Percentiles rank a stretch among this genome's conserved stretches.
These are phyloP conservation scores for Acinonyx jubatus DNA, from an alignment of 2,113 vertebrate species.

Conservation along the genomic window DNA sequence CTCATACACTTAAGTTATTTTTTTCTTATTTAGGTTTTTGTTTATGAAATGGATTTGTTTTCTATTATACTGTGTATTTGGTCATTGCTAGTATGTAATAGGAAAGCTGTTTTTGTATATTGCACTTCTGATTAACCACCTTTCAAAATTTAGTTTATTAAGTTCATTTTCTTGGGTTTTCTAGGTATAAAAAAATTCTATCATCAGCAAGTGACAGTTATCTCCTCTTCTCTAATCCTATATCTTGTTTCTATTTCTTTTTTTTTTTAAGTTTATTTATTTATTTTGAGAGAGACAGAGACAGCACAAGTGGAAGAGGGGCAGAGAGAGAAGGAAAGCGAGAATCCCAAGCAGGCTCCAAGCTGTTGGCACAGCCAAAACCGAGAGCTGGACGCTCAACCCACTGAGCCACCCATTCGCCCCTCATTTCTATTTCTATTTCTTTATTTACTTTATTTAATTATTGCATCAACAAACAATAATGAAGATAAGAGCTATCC, in stretches of 20 bases:
- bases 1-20: not conserved
- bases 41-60: slow-evolving; percentile 20
- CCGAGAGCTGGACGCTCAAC: too few relatives aligned
- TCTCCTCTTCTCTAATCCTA: not conserved
- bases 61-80: not conserved
- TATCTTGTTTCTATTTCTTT: not conserved
- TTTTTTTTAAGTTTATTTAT: not conserved
- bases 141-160: slow-evolving; percentile 9
- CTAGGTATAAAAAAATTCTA: not conserved
- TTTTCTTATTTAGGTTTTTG: not conserved
- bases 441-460: not conserved
- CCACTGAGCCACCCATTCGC: too few relatives aligned
- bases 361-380: too few relatives aligned
- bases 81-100: not conserved
- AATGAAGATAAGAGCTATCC: not conserved
- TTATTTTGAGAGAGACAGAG: not conserved
- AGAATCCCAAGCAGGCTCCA: too few relatives aligned
- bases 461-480: not conserved
- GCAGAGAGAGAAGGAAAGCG: too few relatives aligned
- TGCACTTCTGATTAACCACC: not conserved
- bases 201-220: not conserved
- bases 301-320: too few relatives aligned
- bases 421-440: not conserved
- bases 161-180: slow-evolving; percentile 5
- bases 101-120: not conserved